Base-by-base conservation (phyloP, 2,888 invertebrate species). In the Pterobdella sp. region DNA sequence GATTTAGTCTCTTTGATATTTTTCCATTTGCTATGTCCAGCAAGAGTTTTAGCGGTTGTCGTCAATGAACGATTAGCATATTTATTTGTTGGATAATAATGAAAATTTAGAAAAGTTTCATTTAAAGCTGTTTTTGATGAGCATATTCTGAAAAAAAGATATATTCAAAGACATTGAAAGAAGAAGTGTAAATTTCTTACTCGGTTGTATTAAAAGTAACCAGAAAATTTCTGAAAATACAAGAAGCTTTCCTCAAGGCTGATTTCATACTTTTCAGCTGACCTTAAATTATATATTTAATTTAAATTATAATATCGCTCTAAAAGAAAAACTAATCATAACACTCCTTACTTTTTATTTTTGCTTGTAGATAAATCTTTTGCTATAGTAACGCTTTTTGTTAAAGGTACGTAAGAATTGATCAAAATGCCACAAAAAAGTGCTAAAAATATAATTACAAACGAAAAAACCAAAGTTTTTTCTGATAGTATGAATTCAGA, bases 1-100 rank as follows among this genome's bases (percentile, higher is more conserved):
- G 85, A 87, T 83, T 91, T 91, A 1, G 84, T 87, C 78, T 90
- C 90, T 75, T 85, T 87, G 37, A 91, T 90, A 81, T 91, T 91
- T 35, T 88, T 86, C 74, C 72, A 75, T 22, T 75, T 65, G 42
- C 75, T 74, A 66, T 75, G 75, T 37, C 72, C 75, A 14, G 74
- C 70, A 63, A 26, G 52, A 29, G 36, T 68, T n/a, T 37, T 32
- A 22, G 35, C 26, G 18, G 60, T 56, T 7, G 60, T 56, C 3
- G 60, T 14, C 10, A 42, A 18, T 14, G 18, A 42, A 14, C 42
- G 42, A 42, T 18, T 42, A 14, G 7, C 18, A 18, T 18, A 42
- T 18, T 14, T 14, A 14, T 7, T 14, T 7, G 42, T 14, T 42
- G 7, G 42, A 18, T 42, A 14, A 42, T 7, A 42, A 42, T 42